Percentiles rank a stretch among this genome's conserved stretches.
phyloP scores from a whole-genome alignment of 2,888 invertebrate genomes.

The Cantharis lateralis region DNA sequence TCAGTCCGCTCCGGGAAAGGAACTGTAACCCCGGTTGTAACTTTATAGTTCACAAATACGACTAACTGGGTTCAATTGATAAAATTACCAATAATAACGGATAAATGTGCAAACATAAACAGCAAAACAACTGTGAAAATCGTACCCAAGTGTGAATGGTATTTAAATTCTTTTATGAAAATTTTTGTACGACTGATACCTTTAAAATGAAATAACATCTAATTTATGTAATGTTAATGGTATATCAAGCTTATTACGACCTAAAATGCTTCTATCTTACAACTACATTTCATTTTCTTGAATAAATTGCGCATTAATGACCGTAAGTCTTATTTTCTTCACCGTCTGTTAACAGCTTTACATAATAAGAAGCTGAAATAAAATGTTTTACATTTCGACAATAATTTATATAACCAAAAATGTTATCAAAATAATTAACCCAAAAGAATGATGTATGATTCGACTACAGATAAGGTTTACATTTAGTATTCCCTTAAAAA shows the following conservation, averaged over 20 bases:
- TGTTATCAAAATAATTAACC: not conserved
- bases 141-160: not conserved
- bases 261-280: conserved; percentile 34
- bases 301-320: conserved; percentile 41
- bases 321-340: conserved; percentile 39
- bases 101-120: not conserved
- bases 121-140: not conserved
- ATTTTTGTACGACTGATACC: not conserved
- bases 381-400: conserved; percentile 18
- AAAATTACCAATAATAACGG: conserved; percentile 7
- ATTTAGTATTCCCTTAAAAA: not conserved
- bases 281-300: conserved; percentile 35
- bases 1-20: conserved; percentile 44
- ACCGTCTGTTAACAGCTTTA: conserved; percentile 35
- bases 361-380: conserved; percentile 18
- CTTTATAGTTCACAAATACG: conserved; percentile 33
- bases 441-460: not conserved
- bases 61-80: not conserved
- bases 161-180: not conserved
- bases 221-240: conserved; percentile 33
- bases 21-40: conserved; percentile 36
- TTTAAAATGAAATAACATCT: not conserved
- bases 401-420: conserved; percentile 8
- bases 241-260: conserved; percentile 32
- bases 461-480: not conserved